Conservation (phyloP, 2,113 vertebrate species). For the Sylvietta virens region DNA sequence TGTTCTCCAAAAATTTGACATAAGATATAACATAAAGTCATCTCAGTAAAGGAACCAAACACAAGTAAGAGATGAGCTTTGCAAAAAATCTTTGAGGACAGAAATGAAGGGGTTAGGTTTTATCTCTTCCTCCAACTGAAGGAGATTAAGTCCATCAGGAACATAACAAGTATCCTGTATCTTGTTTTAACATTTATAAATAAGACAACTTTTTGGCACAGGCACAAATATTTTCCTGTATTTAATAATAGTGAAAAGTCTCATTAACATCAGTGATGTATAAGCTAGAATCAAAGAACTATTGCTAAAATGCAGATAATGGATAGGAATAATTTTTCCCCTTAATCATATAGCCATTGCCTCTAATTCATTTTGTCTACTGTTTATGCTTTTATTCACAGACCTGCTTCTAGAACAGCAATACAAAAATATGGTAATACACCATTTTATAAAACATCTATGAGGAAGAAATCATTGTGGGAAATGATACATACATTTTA, state of each 20-base stretch:
- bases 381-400: background rate
- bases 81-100: background rate
- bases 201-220: background rate
- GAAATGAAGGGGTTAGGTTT: background rate
- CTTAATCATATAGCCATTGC: background rate
- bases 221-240: background rate
- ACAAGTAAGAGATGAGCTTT: background rate
- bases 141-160: background rate
- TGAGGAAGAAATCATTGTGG: background rate
- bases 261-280: background rate
- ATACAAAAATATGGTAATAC: background rate
- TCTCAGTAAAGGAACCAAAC: background rate
- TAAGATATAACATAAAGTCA: background rate
- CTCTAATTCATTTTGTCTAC: background rate
- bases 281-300: background rate
- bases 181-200: background rate
- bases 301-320: background rate
- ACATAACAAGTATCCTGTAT: background rate
- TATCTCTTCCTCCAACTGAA: background rate
- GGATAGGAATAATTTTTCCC: background rate
- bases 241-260: background rate
- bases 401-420: background rate
- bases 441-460: background rate
- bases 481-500: background rate
- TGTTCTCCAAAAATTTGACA: background rate